phyloP scores from a whole-genome alignment of 92 coral and sea anemone species.

The Parazoanthus atlanticus region DNA sequence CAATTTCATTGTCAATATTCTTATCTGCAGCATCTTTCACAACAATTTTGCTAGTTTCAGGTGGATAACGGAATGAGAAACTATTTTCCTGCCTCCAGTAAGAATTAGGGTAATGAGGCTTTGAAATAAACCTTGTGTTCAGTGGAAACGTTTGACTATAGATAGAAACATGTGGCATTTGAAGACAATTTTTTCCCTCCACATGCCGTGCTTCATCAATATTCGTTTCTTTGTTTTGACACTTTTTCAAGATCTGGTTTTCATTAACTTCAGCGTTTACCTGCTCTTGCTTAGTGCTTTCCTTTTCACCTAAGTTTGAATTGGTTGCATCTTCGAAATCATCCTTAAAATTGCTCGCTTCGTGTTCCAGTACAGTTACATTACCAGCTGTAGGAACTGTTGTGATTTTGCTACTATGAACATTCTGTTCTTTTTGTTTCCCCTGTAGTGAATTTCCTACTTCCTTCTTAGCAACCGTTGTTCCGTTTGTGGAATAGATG shows the following conservation, averaged over 20 bases:
- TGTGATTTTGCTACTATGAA: neutral
- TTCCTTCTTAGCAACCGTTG: neutral
- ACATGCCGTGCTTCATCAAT: neutral
- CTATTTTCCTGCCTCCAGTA: constrained; percentile 66
- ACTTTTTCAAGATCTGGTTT: neutral
- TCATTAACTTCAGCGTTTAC: neutral
- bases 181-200: constrained; percentile 12
- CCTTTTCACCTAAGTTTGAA: neutral
- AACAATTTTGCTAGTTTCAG: constrained; percentile 21
- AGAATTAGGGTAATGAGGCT: constrained; percentile 45
- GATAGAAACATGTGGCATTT: constrained; percentile 52
- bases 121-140: constrained; percentile 56
- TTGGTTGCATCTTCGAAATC: constrained; percentile 4
- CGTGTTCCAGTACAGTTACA: neutral
- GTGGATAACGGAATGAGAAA: constrained; percentile 23
- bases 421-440: neutral
- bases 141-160: constrained; percentile 58
- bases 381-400: neutral
- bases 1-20: constrained; percentile 47
- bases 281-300: neutral
- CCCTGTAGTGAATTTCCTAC: neutral
- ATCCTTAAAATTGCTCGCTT: constrained; percentile 12
- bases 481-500: neutral
- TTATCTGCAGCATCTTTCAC: constrained; percentile 10
- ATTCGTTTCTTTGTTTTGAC: constrained; percentile 10